Conservation (phyloP, 2,888 invertebrate species). For the Lasioglossum oenotherae region DNA sequence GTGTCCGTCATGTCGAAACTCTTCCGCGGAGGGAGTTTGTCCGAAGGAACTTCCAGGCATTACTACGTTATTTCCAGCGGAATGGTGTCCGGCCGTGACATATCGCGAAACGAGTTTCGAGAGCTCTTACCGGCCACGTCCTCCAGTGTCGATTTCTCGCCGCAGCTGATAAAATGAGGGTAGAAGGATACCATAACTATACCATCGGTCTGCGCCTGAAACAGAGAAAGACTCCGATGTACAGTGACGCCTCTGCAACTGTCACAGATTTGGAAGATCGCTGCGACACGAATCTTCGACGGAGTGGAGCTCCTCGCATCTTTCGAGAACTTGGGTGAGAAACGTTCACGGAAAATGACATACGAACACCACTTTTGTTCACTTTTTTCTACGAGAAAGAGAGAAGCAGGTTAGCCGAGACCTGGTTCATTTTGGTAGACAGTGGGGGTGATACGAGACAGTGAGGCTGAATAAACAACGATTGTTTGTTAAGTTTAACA, state of each 20-base stretch:
- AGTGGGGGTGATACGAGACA: background rate
- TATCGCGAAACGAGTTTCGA: background rate
- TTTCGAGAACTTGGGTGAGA: background rate
- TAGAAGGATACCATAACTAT: slow-evolving; percentile 89
- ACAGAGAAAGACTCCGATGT: slow-evolving; percentile 23
- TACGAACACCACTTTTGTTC: background rate
- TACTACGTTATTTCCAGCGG: background rate
- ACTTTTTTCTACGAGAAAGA: background rate
- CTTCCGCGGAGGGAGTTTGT: background rate
- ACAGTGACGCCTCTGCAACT: background rate
- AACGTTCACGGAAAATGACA: background rate
- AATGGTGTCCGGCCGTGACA: background rate
- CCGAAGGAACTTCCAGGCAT: background rate
- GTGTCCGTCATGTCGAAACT: background rate
- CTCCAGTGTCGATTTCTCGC: slow-evolving; percentile 86
- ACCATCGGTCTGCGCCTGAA: slow-evolving; percentile 87
- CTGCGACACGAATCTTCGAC: background rate
- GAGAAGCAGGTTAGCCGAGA: background rate
- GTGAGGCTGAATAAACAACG: too few relatives aligned
- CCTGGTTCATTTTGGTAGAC: background rate
- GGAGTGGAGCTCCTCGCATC: background rate
- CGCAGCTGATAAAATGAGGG: slow-evolving; percentile 87
- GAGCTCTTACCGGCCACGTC: slow-evolving; percentile 87
- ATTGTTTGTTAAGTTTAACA: too few relatives aligned
- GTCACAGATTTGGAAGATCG: background rate